Evolutionary conservation across 2,113 vertebrate species (phyloP).

Genomic region (Ondatra zibethicus): DNA sequence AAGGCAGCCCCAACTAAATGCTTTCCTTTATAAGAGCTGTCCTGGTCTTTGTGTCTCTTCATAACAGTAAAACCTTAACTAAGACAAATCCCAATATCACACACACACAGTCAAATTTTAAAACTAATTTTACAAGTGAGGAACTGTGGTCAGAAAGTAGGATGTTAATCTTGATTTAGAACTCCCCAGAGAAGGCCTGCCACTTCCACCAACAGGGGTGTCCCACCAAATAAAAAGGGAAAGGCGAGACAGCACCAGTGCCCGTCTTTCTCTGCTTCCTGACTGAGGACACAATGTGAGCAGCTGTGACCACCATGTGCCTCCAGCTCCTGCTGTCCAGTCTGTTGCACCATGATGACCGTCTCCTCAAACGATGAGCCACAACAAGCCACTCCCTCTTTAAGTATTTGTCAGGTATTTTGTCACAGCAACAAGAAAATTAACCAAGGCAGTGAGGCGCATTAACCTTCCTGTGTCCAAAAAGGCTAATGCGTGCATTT

Average conservation of each 20-base stretch:
- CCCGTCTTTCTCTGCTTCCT: background rate
- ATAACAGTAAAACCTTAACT: background rate
- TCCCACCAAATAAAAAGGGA: background rate
- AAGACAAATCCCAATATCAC: background rate
- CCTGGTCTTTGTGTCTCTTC: background rate
- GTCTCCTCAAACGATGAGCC: background rate
- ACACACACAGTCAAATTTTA: background rate
- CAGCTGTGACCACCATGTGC: background rate
- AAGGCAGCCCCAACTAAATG: background rate
- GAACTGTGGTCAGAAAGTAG: background rate
- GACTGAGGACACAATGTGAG: background rate
- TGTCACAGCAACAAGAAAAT: background rate
- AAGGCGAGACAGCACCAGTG: background rate
- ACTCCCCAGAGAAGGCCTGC: too few relatives aligned
- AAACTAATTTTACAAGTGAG: background rate
- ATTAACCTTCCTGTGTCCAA: background rate
- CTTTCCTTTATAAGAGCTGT: background rate
- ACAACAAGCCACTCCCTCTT: background rate
- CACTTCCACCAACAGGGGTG: rapidly evolving
- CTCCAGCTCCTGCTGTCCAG: background rate
- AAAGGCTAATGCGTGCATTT: background rate
- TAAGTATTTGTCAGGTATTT: background rate
- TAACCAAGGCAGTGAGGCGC: background rate
- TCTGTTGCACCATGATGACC: too few relatives aligned
- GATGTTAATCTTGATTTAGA: background rate